phyloP scores from a whole-genome alignment of 1,140 invertebrate genomes.

The Ips nitidus region DNA sequence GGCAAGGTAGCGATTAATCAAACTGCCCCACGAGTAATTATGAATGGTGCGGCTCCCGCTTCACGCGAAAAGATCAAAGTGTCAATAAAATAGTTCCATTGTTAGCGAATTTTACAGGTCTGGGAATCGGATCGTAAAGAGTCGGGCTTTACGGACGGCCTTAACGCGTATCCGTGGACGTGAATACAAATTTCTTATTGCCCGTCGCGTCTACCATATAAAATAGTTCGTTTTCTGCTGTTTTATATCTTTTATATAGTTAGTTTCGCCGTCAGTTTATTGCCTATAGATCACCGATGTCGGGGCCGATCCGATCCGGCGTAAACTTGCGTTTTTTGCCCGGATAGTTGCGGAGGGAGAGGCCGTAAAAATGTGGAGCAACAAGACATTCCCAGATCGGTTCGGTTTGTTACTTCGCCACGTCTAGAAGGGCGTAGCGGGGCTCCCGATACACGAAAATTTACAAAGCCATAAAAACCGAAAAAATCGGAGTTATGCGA shows the following conservation, averaged over 20 bases:
- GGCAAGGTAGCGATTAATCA: no score
- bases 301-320: constrained; percentile 22
- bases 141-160: constrained; percentile 12
- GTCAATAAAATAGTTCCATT: constrained; percentile 14
- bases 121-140: constrained; percentile 20
- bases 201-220: constrained; percentile 27
- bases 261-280: constrained; percentile 24
- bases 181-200: constrained; percentile 34
- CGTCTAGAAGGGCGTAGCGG: no score
- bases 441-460: background rate
- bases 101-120: constrained; percentile 22
- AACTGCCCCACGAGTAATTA: no score
- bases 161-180: constrained; percentile 21
- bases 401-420: no score
- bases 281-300: constrained; percentile 25
- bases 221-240: constrained; percentile 29
- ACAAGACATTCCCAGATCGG: background rate
- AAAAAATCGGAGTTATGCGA: constrained; percentile 16
- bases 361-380: background rate
- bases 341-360: background rate
- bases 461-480: constrained; percentile 10
- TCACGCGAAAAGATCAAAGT: constrained; percentile 2
- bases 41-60: background rate
- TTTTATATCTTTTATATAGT: constrained; percentile 32
- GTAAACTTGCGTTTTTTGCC: constrained; percentile 12